A percentile compares a stretch with the other conserved stretches of the same genome.
Evolutionary conservation across 2,113 vertebrate species (phyloP).

Genomic region (Ailurus styani): DNA sequence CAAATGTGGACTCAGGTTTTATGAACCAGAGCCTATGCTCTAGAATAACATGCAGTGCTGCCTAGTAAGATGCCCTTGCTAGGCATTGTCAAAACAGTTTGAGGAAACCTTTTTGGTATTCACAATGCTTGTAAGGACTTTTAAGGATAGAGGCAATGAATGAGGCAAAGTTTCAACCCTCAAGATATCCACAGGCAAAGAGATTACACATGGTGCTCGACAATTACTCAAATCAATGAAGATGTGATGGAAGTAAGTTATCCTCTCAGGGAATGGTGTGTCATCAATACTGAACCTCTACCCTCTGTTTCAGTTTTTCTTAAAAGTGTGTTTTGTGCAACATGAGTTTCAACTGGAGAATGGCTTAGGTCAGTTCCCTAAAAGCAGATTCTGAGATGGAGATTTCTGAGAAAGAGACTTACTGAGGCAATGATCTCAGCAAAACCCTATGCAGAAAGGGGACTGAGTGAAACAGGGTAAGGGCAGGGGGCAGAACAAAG

Average conservation of each 20-base stretch:
- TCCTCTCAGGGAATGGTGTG: background rate
- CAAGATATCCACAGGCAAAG: background rate
- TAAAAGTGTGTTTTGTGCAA: background rate
- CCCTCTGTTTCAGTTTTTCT: background rate
- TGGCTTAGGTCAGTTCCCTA: background rate
- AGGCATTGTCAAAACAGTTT: background rate
- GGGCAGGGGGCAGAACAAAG: background rate
- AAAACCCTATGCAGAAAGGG: background rate
- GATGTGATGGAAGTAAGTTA: background rate
- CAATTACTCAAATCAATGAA: background rate
- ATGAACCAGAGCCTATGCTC: background rate
- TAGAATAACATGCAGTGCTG: background rate
- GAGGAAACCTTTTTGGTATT: background rate
- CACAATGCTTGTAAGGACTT: background rate
- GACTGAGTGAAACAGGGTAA: background rate
- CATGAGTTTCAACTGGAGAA: background rate
- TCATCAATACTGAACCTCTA: background rate
- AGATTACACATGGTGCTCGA: background rate
- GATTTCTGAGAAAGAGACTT: background rate
- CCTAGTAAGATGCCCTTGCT: background rate
- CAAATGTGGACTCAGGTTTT: background rate
- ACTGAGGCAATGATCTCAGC: background rate
- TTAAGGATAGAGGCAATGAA: background rate
- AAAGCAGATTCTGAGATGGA: background rate
- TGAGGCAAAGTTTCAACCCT: background rate